Conservation (phyloP, 2,888 invertebrate species). For the Sturmia bella region DNA sequence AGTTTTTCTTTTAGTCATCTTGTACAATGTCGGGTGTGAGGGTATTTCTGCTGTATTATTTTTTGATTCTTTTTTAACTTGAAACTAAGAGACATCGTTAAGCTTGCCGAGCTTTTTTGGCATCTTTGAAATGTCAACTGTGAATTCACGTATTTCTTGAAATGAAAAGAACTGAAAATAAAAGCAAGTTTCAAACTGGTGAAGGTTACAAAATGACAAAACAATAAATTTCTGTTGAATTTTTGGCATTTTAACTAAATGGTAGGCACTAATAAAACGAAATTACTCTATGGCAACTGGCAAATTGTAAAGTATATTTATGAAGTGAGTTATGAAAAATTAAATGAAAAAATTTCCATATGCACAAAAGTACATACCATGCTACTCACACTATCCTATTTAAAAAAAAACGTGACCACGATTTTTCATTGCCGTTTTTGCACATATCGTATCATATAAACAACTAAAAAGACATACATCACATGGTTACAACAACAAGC, state of each 20-base stretch:
- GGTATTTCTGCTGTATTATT: too few relatives aligned
- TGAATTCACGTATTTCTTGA: constrained; percentile 51
- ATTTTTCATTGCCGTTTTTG: too few relatives aligned
- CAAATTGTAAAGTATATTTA: constrained; percentile 58
- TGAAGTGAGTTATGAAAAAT: too few relatives aligned
- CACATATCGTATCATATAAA: too few relatives aligned
- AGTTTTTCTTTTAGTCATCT: constrained; percentile 24
- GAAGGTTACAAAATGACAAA: constrained; percentile 69
- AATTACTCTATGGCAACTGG: constrained; percentile 17
- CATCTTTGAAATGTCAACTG: constrained; percentile 57
- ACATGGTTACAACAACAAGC: too few relatives aligned
- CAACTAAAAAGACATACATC: too few relatives aligned
- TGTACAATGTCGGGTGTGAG: constrained; percentile 16
- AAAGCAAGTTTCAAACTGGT: constrained; percentile 53
- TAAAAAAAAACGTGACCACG: too few relatives aligned
- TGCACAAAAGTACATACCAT: too few relatives aligned
- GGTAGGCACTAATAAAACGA: constrained; percentile 61
- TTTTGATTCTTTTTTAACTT: background rate
- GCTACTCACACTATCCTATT: too few relatives aligned
- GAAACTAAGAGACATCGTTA: constrained; percentile 15
- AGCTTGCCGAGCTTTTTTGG: constrained; percentile 24
- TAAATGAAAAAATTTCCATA: too few relatives aligned
- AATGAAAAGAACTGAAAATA: background rate
- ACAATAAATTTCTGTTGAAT: constrained; percentile 49
- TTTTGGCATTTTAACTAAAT: constrained; percentile 48